Evolutionary conservation across 2,797 vertebrate genomes (phyloP).

Genomic region (Chelidonichthys spinosus): DNA sequence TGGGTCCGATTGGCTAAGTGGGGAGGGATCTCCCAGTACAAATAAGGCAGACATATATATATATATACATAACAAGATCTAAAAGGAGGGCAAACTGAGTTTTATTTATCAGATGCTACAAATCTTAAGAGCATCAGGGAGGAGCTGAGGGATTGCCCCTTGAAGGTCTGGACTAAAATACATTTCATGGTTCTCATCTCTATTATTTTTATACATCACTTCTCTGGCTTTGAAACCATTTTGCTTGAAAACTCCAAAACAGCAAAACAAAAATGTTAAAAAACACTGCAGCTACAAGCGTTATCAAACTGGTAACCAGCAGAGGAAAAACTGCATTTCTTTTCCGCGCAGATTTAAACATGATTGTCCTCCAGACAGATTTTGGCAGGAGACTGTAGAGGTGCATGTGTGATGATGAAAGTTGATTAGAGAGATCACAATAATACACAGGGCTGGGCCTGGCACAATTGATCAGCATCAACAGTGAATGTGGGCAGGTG

Average conservation of each 20-base stretch:
- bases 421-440: constrained; percentile 20
- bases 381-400: not conserved
- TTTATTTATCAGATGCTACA: constrained; percentile 35
- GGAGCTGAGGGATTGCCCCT: constrained; percentile 26
- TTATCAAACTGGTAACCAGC: constrained; percentile 9
- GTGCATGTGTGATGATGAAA: constrained; percentile 11
- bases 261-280: constrained; percentile 3
- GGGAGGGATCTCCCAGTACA: not conserved
- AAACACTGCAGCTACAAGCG: constrained; percentile 13
- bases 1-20: not conserved
- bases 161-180: constrained; percentile 45
- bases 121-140: constrained; percentile 20
- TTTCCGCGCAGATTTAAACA: constrained; percentile 3
- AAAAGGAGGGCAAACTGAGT: constrained; percentile 27
- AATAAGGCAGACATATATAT: not conserved
- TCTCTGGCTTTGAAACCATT: constrained; percentile 47
- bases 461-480: not conserved
- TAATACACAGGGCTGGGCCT: not conserved
- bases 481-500: constrained; percentile 9
- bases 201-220: constrained; percentile 55
- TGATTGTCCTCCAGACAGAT: constrained; percentile 3
- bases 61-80: constrained; percentile 7
- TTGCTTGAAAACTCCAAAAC: constrained; percentile 21
- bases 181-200: constrained; percentile 38
- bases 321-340: not conserved